Conservation (phyloP, 2,888 invertebrate genomes). For the Dryococelus australis region DNA sequence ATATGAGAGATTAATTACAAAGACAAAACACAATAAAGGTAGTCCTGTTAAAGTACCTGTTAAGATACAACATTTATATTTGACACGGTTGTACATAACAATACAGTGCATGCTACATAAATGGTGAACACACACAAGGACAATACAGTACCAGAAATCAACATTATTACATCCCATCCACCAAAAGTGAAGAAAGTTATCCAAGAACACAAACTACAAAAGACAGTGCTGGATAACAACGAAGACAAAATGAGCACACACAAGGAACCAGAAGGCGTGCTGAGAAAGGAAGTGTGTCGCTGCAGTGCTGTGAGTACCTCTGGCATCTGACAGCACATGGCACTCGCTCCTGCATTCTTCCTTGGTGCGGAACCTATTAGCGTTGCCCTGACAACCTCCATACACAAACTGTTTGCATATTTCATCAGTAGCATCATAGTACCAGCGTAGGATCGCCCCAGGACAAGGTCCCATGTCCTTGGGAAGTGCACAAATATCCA, state of each 20-base stretch:
- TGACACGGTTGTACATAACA: not conserved
- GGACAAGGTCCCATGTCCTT: constrained; percentile 59
- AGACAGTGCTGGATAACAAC: not conserved
- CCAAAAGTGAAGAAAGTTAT: not conserved
- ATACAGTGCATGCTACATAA: not conserved
- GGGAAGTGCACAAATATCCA: constrained; percentile 54
- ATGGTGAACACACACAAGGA: not conserved
- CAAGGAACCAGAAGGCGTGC: constrained; percentile 17
- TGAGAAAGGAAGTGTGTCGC: not conserved
- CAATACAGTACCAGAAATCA: not conserved
- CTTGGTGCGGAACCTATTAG: constrained; percentile 58
- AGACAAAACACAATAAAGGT: not conserved
- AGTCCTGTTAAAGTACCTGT: too few relatives aligned
- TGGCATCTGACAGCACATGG: constrained; percentile 45
- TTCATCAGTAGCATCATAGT: constrained; percentile 59
- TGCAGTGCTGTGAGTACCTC: constrained; percentile 41
- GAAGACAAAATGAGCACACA: constrained; percentile 18
- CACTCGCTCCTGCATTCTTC: constrained; percentile 57
- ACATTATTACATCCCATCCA: not conserved
- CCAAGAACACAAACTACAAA: constrained; percentile 1
- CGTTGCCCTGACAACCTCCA: constrained; percentile 62
- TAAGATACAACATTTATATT: not conserved
- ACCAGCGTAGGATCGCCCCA: constrained; percentile 60
- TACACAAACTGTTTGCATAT: constrained; percentile 62
- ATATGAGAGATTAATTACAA: not conserved